Base-by-base conservation (phyloP, 2,113 vertebrate species). In the Geococcyx californianus region DNA sequence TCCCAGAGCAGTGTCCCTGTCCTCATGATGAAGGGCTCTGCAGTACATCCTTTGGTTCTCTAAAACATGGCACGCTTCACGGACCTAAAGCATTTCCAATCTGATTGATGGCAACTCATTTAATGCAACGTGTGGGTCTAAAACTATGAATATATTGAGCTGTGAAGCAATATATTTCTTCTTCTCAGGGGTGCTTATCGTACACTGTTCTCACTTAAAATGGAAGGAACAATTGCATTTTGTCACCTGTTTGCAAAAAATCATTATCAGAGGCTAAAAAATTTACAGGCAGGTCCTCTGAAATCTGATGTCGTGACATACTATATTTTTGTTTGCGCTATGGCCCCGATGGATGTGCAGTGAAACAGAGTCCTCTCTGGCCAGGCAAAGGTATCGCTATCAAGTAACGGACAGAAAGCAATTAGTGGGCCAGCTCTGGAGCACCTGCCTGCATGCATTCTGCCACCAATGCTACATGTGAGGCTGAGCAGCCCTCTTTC, bases 211-310 rank as follows among this genome's bases (percentile, higher is more conserved):
- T 92, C 59, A 49, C 80, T 87, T 90, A 73, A 79, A 93, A 88
- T 62, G 72, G 31, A 85, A 68, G 55, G 26, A 94, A 68, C 78
- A 83, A 75, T 60, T 75, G 84, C 45, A 67, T 97, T 96, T 96
- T 93, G 95, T 88, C 31, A 68, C 72, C 68, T 91, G 64, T 85
- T 96, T 92, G 85, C 76, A 84, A 95, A 94, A 95, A 81, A 66
- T 83, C 74, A 91, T 96, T 95, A 92, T 86, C 85, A 90, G 60
- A 82, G 44, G 40, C 70, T 73, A 84, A 91, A 93, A 94, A 69
- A 90, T 94, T 87, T 93, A 92, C 63, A 74, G 66, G 62, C 72
- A 90, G 56, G 78, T 75, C 55, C 63, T 72, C 55, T 73, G 55
- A 87, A 92, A 90, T 74, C 76, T 89, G 79, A 80, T 83, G 56